phyloP scores from a whole-genome alignment of 2,888 invertebrate species.

The Deilephila porcellus region DNA sequence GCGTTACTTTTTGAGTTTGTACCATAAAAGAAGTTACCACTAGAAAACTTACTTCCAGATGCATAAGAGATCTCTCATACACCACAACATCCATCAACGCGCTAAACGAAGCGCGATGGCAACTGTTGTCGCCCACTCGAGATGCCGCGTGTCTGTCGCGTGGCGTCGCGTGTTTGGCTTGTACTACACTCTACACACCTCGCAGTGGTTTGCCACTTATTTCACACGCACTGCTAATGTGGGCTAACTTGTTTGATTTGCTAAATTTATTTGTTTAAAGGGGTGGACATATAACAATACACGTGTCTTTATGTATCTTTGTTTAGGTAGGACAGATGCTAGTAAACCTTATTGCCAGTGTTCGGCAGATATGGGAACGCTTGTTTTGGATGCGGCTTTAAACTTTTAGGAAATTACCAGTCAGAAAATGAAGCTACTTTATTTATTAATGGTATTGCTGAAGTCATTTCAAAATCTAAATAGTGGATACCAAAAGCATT shows the following conservation, averaged over 20 bases:
- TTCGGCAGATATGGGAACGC: neutral
- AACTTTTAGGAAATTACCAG: too few relatives aligned
- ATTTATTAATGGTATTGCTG: too few relatives aligned
- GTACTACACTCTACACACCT: neutral
- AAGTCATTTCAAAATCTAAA: too few relatives aligned
- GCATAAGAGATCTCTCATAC: neutral
- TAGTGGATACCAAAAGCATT: too few relatives aligned
- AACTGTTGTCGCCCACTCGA: constrained; percentile 24
- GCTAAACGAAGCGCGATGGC: constrained; percentile 22
- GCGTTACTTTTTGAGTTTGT: too few relatives aligned
- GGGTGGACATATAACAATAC: too few relatives aligned
- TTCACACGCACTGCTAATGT: constrained; percentile 10
- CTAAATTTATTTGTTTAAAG: constrained; percentile 18
- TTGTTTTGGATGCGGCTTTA: neutral
- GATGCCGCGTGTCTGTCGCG: constrained; percentile 40
- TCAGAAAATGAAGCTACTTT: too few relatives aligned
- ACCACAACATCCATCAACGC: neutral
- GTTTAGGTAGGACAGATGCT: neutral
- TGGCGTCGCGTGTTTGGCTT: constrained; percentile 35
- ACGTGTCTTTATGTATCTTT: neutral
- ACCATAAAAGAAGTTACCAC: too few relatives aligned
- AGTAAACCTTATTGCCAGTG: neutral
- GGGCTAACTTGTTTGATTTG: constrained; percentile 21
- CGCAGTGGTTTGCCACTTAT: constrained; percentile 12
- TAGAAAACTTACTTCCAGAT: too few relatives aligned